A percentile compares a stretch with the other conserved stretches of the same genome.
These are phyloP conservation scores for Caenorhabditis remanei DNA, from an alignment of 1,140 invertebrate genomes.

Conservation along the genomic window DNA sequence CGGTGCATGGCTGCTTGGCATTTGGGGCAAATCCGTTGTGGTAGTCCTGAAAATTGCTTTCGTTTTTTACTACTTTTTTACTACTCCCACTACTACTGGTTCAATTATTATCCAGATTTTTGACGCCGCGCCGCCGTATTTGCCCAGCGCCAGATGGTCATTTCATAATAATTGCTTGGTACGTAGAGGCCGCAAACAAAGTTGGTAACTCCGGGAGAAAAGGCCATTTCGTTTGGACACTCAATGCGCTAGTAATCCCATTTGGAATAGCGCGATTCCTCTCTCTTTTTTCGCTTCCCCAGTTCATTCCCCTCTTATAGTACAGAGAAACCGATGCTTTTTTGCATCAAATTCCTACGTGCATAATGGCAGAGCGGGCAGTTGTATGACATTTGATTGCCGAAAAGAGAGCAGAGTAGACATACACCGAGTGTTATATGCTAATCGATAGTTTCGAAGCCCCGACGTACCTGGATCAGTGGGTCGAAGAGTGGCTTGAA, in stretches of 20 bases:
- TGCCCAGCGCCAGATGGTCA: slow-evolving; percentile 57
- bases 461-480: slow-evolving; percentile 85
- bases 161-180: slow-evolving; percentile 55
- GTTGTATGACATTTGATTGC: neutral
- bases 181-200: neutral
- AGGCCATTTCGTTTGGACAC: slow-evolving; percentile 13
- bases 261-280: neutral
- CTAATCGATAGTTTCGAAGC: too few relatives aligned
- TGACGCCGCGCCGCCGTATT: slow-evolving; percentile 11
- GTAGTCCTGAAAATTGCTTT: slow-evolving; percentile 57
- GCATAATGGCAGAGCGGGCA: neutral
- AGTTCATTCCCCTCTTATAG: neutral
- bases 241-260: slow-evolving; percentile 29
- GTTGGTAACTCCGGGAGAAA: slow-evolving; percentile 17
- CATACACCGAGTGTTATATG: neutral
- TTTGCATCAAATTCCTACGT: neutral
- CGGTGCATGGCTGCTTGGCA: slow-evolving; percentile 87
- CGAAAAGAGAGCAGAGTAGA: slow-evolving; percentile 90
- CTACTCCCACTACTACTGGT: too few relatives aligned
- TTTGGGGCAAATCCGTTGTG: slow-evolving; percentile 68
- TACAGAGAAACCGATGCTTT: neutral
- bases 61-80: too few relatives aligned
- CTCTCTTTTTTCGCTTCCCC: neutral
- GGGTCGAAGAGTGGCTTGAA: slow-evolving; percentile 93
- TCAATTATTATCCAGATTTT: slow-evolving; percentile 15